A percentile compares a stretch with the other conserved stretches of the same genome.
Conservation (phyloP, 2,113 vertebrate species). For the Silurus asotus region DNA sequence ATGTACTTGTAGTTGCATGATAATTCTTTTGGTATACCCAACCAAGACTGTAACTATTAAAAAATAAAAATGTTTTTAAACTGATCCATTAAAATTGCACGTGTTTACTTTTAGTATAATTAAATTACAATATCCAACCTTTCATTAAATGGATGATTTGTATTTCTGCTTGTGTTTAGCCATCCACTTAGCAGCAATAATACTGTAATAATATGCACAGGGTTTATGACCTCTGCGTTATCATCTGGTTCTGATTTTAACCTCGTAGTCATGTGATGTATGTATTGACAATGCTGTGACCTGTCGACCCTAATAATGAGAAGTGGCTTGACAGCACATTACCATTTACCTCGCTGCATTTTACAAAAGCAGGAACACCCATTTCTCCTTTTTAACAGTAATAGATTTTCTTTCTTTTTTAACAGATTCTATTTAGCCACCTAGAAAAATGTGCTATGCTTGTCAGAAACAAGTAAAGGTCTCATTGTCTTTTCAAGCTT, state of each 20-base stretch:
- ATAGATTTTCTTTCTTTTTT: background rate
- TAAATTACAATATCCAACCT: background rate
- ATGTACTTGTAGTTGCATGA: background rate
- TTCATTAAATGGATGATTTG: background rate
- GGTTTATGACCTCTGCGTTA: background rate
- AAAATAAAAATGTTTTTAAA: slow-evolving; percentile 17
- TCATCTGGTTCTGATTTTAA: slow-evolving; percentile 11
- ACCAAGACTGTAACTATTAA: background rate
- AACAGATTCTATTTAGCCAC: background rate
- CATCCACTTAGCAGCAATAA: slow-evolving; percentile 4
- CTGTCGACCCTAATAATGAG: slow-evolving; percentile 20
- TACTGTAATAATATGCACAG: background rate
- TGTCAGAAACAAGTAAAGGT: slow-evolving; percentile 3
- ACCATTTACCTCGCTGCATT: slow-evolving; percentile 22
- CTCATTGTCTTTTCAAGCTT: background rate
- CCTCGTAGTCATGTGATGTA: slow-evolving; percentile 21
- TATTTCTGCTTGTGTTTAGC: background rate
- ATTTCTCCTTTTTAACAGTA: slow-evolving; percentile 5
- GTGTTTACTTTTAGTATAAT: background rate
- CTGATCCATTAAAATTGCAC: background rate
- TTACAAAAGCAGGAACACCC: background rate
- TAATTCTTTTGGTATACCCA: background rate
- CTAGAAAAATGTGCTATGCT: background rate
- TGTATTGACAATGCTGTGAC: slow-evolving; percentile 21
- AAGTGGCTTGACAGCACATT: slow-evolving; percentile 8